Evolutionary conservation across 30 jellyfish, hydroid and myxozoan genomes (phyloP).

Genomic region (Chironex yamaguchii): DNA sequence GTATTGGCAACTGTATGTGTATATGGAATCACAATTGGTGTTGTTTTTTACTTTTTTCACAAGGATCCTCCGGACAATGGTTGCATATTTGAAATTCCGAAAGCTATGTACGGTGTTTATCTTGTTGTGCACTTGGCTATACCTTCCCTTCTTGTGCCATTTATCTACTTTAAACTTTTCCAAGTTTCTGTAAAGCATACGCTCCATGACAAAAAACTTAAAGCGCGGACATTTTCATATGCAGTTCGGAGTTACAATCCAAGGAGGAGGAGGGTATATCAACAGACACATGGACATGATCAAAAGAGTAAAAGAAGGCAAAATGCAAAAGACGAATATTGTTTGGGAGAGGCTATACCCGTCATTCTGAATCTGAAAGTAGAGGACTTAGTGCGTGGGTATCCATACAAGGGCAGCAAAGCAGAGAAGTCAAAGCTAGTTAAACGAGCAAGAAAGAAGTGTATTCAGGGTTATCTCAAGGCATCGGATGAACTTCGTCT

Average conservation of each 20-base stretch:
- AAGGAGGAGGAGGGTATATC: not conserved
- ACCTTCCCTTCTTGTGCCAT: slow-evolving; percentile 33
- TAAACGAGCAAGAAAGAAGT: not conserved
- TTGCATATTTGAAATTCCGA: slow-evolving; percentile 24
- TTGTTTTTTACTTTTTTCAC: slow-evolving; percentile 18
- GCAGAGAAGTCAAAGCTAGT: not conserved
- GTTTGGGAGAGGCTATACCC: not conserved
- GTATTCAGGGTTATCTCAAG: not conserved
- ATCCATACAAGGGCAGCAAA: not conserved
- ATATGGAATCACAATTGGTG: slow-evolving; percentile 30
- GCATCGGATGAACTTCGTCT: not conserved
- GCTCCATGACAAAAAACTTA: not conserved
- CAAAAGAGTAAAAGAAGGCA: not conserved
- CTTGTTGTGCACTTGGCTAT: slow-evolving; percentile 20
- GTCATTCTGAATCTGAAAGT: not conserved
- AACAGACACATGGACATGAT: not conserved
- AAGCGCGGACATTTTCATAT: not conserved
- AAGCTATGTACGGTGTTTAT: slow-evolving; percentile 29
- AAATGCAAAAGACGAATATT: too few species aligned
- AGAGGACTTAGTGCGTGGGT: too few species aligned
- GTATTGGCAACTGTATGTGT: slow-evolving; percentile 10
- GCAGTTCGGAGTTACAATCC: not conserved
- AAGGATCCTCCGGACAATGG: slow-evolving; percentile 14
- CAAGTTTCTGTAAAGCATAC: slow-evolving; percentile 46
- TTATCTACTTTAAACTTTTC: slow-evolving; percentile 21